Base-by-base conservation (phyloP, 2,797 vertebrate species). In the Molossus molossus region DNA sequence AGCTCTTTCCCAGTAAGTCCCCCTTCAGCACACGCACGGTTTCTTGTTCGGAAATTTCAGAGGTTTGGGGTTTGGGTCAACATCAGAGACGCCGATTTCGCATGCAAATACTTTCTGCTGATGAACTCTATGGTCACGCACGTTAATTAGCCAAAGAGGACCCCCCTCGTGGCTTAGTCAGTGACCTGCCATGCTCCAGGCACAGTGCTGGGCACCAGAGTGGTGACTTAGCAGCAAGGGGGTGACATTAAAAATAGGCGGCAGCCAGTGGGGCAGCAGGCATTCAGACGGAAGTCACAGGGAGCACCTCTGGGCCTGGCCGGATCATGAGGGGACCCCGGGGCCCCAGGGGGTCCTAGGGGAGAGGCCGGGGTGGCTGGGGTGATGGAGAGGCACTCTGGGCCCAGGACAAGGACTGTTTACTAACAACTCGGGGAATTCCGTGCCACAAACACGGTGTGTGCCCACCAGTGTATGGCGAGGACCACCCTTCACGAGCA, bases 1-100 rank as follows among this genome's bases (percentile, higher is more conserved):
- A 87, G 65, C 57, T 84, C 65, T 90, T 80, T 94, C 92, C 76
- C 91, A 93, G 3, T 20, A 80, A 90, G 72, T 69, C 13, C 37
- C 58, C 73, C 64, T 33, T 87, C 37, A 87, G 8, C 37, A 33
- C 15, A 40, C 70, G 55, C 1, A 15, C 33, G 25, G 4, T 62
- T 94, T n/a, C 7, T 37, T 75, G n/a, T 62, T 89, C 29, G 79
- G 73, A 80, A 55, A 33, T 64, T 25, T 45, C 60, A 65, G 25
- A 84, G 40, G 64, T 57, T 82, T 82, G 91, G 29, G 1, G 0
- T 20, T 77, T 57, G 87, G 82, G 53, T 48, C 76, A 94, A 76
- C n/a, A 67, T 33, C 55, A 33, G 86, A 37, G 57, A 27, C 12
- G 27, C 1, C 82, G 50, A 57, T 64, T 67, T 90, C 20, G 40